Base-by-base conservation (phyloP, 1,140 invertebrate species). In the Aplysia californica region DNA sequence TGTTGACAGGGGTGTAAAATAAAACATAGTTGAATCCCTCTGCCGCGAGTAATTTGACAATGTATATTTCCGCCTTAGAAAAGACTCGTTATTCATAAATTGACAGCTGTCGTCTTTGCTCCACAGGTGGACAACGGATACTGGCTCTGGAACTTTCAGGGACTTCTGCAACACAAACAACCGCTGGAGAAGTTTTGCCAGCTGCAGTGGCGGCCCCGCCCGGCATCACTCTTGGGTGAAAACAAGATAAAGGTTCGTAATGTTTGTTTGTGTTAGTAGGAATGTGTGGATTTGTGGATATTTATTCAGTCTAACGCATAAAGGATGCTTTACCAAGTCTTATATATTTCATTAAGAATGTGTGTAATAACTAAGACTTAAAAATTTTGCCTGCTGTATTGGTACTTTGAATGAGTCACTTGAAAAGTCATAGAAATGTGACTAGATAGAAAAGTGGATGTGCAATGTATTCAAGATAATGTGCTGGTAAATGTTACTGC, bases 91-190 rank as follows among this genome's bases (percentile, higher is more conserved):
- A 67, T 6, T 18, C 23, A 10, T 18, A 29, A 67, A 21, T 29
- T 67, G 18, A 35, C 29, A 20, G 44, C 26, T 61, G 39, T 39
- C 10, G n/a, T 66, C 50, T 72, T 56, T 58, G 56, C 66, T 77
- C 81, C 84, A 69, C 87, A 93, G 92, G 90, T 96, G 61, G 98
- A 99, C 90, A 98, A 97, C 83, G 94, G 96, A 4, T 99, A 97
- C 89, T 98, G 97, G 93, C 93, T 99, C 76, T 98, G 97, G 95
- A 97, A 96, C 31, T 99, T 99, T 94, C 98, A 99, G 86, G 87
- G 96, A 18, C 94, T 95, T 86, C 91, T 94, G 75, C 85, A 96
- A 21, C 93, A 94, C 78, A 92, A 96, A 81, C 94, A 96, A 35
- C 95, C 95, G 86, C 91, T 98, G 75, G 97, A 97, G 79, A 94